These are phyloP conservation scores for Drosophila burlai DNA, from an alignment of 1,140 invertebrate species.

Conservation along the genomic window DNA sequence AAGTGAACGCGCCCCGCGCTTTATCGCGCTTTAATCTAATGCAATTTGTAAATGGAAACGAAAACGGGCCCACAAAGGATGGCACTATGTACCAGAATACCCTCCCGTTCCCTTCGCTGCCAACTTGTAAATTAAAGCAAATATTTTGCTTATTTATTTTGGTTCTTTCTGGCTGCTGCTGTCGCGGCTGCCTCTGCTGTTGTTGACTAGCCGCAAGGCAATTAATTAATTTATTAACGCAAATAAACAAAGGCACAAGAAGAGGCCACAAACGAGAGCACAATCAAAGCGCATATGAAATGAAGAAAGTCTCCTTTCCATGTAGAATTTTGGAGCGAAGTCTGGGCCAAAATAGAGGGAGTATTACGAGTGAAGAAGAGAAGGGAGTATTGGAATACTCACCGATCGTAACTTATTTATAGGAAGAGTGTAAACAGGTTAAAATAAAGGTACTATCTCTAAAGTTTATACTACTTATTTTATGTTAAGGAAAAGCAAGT, in stretches of 20 bases:
- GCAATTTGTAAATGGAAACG: slow-evolving; percentile 80
- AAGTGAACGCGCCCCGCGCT: slow-evolving; percentile 72
- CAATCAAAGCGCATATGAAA: slow-evolving; percentile 75
- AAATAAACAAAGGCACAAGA: slow-evolving; percentile 64
- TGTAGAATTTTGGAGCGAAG: slow-evolving; percentile 11
- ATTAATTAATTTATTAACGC: slow-evolving; percentile 81
- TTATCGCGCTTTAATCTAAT: slow-evolving; percentile 82
- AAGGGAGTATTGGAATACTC: background rate
- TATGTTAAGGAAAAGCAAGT: background rate
- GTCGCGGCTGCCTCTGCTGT: slow-evolving; percentile 38
- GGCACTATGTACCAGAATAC: slow-evolving; percentile 15
- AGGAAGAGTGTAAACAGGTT: background rate
- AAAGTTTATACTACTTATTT: background rate
- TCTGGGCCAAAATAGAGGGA: background rate
- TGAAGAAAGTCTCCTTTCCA: slow-evolving; percentile 15
- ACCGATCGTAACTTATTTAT: background rate
- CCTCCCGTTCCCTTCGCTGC: background rate
- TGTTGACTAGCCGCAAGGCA: slow-evolving; percentile 74
- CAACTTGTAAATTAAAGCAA: slow-evolving; percentile 77
- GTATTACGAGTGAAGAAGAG: background rate
- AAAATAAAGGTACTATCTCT: background rate
- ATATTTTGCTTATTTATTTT: slow-evolving; percentile 82
- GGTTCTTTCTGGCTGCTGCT: slow-evolving; percentile 32
- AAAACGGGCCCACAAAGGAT: slow-evolving; percentile 32
- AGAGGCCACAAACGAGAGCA: slow-evolving; percentile 29